Conservation (phyloP, 2,888 invertebrate species). For the Nymphalis c-album region DNA sequence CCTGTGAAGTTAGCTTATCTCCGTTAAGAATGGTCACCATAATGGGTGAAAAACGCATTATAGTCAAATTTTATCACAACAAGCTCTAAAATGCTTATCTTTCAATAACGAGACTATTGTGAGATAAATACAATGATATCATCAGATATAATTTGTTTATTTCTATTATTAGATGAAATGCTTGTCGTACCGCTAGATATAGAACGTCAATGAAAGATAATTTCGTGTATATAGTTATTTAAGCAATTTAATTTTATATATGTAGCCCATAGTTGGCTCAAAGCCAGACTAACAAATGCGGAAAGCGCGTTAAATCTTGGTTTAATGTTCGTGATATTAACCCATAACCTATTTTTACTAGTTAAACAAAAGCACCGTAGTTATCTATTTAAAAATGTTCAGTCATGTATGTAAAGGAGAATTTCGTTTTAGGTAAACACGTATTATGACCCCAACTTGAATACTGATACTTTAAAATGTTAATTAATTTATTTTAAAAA, state of each 20-base stretch:
- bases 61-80: too few relatives aligned
- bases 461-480: too few relatives aligned
- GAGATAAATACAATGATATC: not conserved
- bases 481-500: too few relatives aligned
- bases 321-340: conserved; percentile 27
- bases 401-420: not conserved
- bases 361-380: conserved; percentile 1
- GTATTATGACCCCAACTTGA: not conserved
- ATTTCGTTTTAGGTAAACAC: not conserved
- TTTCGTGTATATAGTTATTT: conserved; percentile 22
- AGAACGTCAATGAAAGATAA: conserved; percentile 19
- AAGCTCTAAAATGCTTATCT: too few relatives aligned
- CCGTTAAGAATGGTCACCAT: too few relatives aligned
- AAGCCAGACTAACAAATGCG: conserved; percentile 35
- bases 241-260: conserved; percentile 36
- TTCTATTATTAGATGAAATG: conserved; percentile 16
- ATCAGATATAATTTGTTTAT: not conserved
- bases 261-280: conserved; percentile 34
- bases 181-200: conserved; percentile 18
- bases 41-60: too few relatives aligned
- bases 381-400: conserved; percentile 2
- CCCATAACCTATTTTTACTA: conserved; percentile 24
- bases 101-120: not conserved
- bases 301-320: conserved; percentile 17
- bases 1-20: too few relatives aligned